A percentile compares a stretch with the other conserved stretches of the same genome.
These are phyloP conservation scores for Hypsibius dujardini DNA, from an alignment of 1,140 invertebrate genomes.

Conservation along the genomic window DNA sequence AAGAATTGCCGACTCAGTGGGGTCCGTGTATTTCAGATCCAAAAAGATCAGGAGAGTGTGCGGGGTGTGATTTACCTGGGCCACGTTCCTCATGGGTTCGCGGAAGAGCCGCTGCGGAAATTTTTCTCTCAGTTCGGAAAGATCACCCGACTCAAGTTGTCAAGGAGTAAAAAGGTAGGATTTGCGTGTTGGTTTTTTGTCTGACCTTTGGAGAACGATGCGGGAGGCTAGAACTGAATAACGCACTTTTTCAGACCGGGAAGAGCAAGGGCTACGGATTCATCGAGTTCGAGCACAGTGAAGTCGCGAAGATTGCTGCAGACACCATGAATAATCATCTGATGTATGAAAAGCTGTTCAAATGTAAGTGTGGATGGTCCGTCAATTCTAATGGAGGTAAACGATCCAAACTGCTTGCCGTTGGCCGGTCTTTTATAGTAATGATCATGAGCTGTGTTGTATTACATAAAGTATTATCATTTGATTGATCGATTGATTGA, in stretches of 20 bases:
- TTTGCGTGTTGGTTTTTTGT: too few relatives aligned
- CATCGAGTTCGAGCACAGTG: constrained; percentile 58
- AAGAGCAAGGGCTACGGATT: constrained; percentile 68
- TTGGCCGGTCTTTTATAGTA: too few relatives aligned
- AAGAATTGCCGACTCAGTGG: neutral
- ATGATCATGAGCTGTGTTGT: too few relatives aligned
- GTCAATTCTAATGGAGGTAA: too few relatives aligned
- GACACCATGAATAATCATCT: constrained; percentile 92
- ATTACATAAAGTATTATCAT: too few relatives aligned
- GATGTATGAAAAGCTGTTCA: constrained; percentile 59
- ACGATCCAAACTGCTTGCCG: too few relatives aligned
- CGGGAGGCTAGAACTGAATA: too few relatives aligned
- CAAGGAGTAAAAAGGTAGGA: constrained; percentile 49
- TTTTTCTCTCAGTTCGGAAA: constrained; percentile 79
- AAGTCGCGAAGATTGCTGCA: constrained; percentile 82
- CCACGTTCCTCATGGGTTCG: constrained; percentile 82
- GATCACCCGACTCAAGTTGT: constrained; percentile 53
- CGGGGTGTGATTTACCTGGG: constrained; percentile 57
- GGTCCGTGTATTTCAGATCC: neutral
- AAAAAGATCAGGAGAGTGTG: neutral
- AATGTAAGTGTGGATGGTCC: constrained; percentile 36
- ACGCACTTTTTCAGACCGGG: constrained; percentile 43
- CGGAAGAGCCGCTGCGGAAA: constrained; percentile 58
- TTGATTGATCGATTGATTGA: too few relatives aligned
- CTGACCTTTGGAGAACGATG: too few relatives aligned